phyloP scores from a whole-genome alignment of 2,797 vertebrate species.

The Glossophaga mutica region DNA sequence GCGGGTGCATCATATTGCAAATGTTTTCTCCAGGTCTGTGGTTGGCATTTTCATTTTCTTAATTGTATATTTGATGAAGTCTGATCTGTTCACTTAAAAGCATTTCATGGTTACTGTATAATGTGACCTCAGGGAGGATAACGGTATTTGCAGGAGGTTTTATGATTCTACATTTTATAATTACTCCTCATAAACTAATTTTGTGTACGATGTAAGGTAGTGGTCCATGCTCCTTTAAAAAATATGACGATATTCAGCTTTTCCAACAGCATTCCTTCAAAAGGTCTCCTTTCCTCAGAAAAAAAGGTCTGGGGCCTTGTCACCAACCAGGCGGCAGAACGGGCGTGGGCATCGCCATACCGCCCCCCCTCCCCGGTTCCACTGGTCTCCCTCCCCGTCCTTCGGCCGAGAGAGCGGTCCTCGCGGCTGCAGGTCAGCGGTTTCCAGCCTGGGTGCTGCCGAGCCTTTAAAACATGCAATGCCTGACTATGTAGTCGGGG shows the following conservation, averaged over 20 bases:
- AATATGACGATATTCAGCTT: background rate
- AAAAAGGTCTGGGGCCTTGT: background rate
- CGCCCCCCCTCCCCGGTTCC: no score
- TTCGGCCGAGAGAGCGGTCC: accelerated
- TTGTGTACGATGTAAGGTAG: background rate
- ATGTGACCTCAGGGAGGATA: background rate
- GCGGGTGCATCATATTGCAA: background rate
- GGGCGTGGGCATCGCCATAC: accelerated
- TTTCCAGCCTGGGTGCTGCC: accelerated
- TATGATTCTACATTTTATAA: background rate
- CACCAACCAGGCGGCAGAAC: no score
- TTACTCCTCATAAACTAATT: background rate
- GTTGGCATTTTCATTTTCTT: background rate
- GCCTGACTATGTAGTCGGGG: no score
- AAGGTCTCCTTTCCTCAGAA: background rate
- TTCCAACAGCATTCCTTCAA: background rate
- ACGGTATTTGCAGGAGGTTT: background rate
- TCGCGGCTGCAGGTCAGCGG: accelerated
- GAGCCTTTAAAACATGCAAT: no score
- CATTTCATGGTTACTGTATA: background rate
- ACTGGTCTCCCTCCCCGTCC: no score
- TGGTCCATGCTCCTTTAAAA: background rate
- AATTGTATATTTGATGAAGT: background rate
- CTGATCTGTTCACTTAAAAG: background rate
- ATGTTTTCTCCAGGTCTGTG: background rate